These are phyloP conservation scores for Coleophora flavipennella DNA, from an alignment of 2,888 invertebrate genomes.

Conservation along the genomic window DNA sequence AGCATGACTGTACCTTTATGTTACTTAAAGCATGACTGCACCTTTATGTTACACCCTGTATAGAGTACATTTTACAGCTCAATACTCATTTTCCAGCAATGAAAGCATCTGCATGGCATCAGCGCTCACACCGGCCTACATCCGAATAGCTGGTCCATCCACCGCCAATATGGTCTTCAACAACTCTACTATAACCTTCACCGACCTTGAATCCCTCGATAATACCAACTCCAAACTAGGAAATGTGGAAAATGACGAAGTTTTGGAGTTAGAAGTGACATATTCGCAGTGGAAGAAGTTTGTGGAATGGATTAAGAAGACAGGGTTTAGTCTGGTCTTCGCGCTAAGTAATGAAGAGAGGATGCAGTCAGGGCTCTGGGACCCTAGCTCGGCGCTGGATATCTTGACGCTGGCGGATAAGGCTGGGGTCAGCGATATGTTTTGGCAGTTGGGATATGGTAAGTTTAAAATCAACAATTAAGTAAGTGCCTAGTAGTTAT, in stretches of 20 bases:
- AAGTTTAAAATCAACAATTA: constrained; percentile 35
- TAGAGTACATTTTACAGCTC: no score
- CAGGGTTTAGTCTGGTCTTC: constrained; percentile 78
- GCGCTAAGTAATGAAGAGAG: constrained; percentile 75
- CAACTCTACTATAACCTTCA: constrained; percentile 45
- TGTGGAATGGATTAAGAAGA: constrained; percentile 62
- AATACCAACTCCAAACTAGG: no score
- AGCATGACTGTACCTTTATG: no score
- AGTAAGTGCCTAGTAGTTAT: no score
- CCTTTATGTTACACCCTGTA: no score
- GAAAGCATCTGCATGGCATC: constrained; percentile 77
- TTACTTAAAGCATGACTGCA: no score
- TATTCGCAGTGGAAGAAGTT: constrained; percentile 41
- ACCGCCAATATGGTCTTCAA: constrained; percentile 61
- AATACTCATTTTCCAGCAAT: constrained; percentile 47
- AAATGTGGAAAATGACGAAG: no score
- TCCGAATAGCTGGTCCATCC: constrained; percentile 81
- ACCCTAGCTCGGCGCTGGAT: constrained; percentile 76
- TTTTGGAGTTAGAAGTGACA: no score
- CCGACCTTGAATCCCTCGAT: constrained; percentile 15
- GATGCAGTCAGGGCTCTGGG: constrained; percentile 72
- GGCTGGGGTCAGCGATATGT: constrained; percentile 74
- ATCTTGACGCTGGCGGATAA: constrained; percentile 79
- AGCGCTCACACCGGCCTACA: constrained; percentile 79
- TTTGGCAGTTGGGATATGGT: constrained; percentile 85